Percentiles rank a stretch among this genome's conserved stretches.
These are phyloP conservation scores for Aphis craccivora DNA, from an alignment of 1,140 invertebrate species.

Conservation along the genomic window DNA sequence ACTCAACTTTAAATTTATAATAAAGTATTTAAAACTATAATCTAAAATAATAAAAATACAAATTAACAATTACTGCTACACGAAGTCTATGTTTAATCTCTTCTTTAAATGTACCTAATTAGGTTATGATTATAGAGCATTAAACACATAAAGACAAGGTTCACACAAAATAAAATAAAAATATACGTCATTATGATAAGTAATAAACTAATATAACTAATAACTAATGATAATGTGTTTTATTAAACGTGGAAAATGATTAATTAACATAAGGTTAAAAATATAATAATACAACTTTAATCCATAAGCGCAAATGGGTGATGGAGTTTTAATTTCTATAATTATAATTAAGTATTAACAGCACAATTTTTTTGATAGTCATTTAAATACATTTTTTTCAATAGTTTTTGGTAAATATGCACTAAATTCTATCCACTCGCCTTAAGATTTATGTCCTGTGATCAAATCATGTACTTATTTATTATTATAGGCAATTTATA, in stretches of 20 bases:
- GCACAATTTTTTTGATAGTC: neutral
- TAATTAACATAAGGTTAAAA: conserved; percentile 13
- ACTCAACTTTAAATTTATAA: neutral
- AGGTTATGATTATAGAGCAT: neutral
- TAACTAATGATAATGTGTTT: neutral
- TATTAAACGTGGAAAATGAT: neutral
- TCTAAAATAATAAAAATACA: neutral
- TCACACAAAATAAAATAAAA: neutral
- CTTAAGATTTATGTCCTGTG: too few species aligned
- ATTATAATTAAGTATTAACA: neutral
- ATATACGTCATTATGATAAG: neutral
- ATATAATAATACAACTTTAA: neutral
- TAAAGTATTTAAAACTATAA: neutral
- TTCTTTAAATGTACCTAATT: conserved; percentile 5
- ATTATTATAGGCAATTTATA: too few species aligned
- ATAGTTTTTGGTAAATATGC: neutral
- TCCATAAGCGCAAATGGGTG: neutral
- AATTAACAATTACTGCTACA: conserved; percentile 16
- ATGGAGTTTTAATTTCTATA: neutral
- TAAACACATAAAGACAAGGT: neutral
- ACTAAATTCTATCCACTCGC: neutral
- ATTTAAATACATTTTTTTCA: neutral
- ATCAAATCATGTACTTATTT: too few species aligned
- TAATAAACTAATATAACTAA: neutral
- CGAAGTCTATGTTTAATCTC: neutral